Evolutionary conservation across 2,113 vertebrate genomes (phyloP).

Genomic region (Calidris pygmaea): DNA sequence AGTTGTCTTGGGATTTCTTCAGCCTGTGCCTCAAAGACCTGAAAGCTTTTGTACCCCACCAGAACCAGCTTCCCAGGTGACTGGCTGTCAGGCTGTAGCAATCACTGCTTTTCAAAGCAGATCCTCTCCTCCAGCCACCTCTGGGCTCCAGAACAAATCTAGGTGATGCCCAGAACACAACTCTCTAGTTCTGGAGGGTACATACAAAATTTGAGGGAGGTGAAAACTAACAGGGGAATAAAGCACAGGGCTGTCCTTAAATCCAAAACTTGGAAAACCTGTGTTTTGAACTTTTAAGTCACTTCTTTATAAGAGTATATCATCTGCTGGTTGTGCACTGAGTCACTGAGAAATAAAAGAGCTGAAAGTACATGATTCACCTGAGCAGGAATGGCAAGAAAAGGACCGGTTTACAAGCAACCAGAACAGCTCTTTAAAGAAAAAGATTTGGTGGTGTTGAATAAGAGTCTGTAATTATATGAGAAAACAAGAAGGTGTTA

Average conservation of each 20-base stretch:
- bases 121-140: not conserved
- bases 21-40: not conserved
- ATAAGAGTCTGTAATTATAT: not conserved
- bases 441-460: not conserved
- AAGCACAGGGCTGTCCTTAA: not conserved
- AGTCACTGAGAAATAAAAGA: not conserved
- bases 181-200: not conserved
- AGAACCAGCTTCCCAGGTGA: not conserved
- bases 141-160: not conserved
- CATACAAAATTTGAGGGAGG: not conserved
- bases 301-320: not conserved
- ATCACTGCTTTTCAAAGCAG: not conserved
- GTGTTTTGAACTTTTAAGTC: not conserved
- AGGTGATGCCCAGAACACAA: not conserved
- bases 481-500: not conserved
- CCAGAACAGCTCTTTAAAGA: not conserved
- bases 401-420: not conserved
- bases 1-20: not conserved
- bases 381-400: not conserved
- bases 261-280: not conserved
- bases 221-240: not conserved
- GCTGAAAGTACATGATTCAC: not conserved
- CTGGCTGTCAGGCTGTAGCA: not conserved
- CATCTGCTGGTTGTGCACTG: not conserved
- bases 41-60: not conserved